Evolutionary conservation across 64 coral and sea anemone species (phyloP).

Genomic region (Pocillopora damicornis): DNA sequence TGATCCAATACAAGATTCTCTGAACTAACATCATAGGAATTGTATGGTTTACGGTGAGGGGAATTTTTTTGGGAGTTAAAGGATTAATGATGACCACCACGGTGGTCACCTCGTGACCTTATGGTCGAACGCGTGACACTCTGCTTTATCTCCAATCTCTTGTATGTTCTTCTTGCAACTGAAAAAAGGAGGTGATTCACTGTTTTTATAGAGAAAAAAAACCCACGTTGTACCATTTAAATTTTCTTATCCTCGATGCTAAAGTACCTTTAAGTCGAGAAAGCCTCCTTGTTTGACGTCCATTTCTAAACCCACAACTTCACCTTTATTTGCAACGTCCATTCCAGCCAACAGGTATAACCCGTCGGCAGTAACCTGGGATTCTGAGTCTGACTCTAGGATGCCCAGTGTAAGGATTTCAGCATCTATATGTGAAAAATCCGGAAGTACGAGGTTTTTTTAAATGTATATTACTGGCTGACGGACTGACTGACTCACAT

Average conservation of each 20-base stretch:
- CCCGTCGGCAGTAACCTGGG: slow-evolving; percentile 14
- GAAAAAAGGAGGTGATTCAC: too few relatives aligned
- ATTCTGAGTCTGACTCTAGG: neutral
- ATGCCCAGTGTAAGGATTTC: neutral
- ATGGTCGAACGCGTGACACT: too few relatives aligned
- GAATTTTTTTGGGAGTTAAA: too few relatives aligned
- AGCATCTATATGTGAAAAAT: neutral
- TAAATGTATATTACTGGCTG: neutral
- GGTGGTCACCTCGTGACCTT: too few relatives aligned
- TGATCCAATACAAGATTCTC: too few relatives aligned
- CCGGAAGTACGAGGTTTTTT: too few relatives aligned
- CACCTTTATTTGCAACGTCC: neutral
- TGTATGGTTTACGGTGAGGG: too few relatives aligned
- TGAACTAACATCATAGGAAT: too few relatives aligned
- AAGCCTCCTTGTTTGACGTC: slow-evolving; percentile 30
- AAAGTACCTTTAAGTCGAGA: slow-evolving; percentile 27
- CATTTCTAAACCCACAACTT: slow-evolving; percentile 21
- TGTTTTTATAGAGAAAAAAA: too few relatives aligned
- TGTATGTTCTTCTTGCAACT: too few relatives aligned
- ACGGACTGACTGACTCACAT: neutral
- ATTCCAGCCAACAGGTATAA: slow-evolving; percentile 28
- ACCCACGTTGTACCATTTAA: neutral
- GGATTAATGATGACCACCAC: too few relatives aligned
- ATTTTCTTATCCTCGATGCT: neutral
- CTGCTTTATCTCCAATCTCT: too few relatives aligned